These are phyloP conservation scores for Pangasius macronema DNA, from an alignment of 2,797 vertebrate genomes.

Conservation along the genomic window DNA sequence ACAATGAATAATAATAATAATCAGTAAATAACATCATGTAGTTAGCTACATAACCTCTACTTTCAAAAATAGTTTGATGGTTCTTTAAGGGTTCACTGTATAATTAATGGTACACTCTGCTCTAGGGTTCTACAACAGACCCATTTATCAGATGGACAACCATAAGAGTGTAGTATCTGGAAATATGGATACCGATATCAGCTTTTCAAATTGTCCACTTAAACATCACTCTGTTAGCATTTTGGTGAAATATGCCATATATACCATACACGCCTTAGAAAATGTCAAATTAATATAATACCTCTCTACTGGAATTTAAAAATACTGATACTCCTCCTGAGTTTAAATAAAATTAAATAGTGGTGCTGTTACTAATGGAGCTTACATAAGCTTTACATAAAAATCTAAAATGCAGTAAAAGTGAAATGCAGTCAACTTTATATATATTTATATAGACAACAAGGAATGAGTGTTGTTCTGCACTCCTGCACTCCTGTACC, in stretches of 20 bases:
- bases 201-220: neutral
- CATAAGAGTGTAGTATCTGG: neutral
- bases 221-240: neutral
- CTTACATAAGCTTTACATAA: constrained; percentile 18
- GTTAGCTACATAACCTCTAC: neutral
- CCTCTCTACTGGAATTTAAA: no score
- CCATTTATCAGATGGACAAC: neutral
- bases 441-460: neutral
- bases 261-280: neutral
- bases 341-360: neutral
- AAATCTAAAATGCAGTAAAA: neutral
- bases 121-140: neutral
- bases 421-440: neutral
- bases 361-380: neutral
- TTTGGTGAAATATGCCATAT: neutral
- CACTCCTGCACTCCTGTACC: constrained; percentile 3
- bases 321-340: neutral
- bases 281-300: neutral
- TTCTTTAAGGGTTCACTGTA: neutral
- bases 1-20: no score
- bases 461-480: neutral
- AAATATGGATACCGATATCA: neutral
- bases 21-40: neutral
- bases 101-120: neutral
- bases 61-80: neutral